A percentile compares a stretch with the other conserved stretches of the same genome.
phyloP scores from a whole-genome alignment of 2,888 invertebrate species.

The Odontocerum albicorne region DNA sequence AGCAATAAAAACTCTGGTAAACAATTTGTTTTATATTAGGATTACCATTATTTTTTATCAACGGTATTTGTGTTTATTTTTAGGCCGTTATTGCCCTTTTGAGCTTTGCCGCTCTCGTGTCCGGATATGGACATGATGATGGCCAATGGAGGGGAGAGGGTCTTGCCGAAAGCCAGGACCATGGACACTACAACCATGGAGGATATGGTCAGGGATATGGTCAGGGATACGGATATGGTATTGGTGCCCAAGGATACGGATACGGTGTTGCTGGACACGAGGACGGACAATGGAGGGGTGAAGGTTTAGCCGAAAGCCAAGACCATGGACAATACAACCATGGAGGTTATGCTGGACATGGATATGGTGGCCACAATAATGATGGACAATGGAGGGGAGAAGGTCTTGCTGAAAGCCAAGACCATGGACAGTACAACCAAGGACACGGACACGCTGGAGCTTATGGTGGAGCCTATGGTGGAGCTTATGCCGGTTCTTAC shows the following conservation, averaged over 20 bases:
- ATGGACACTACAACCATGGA: slow-evolving; percentile 16
- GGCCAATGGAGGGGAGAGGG: slow-evolving; percentile 28
- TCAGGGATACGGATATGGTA: slow-evolving; percentile 12
- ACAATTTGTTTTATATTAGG: too few species aligned
- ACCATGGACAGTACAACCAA: slow-evolving; percentile 26
- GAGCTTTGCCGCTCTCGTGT: too few species aligned
- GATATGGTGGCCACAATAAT: slow-evolving; percentile 12
- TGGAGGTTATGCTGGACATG: slow-evolving; percentile 6
- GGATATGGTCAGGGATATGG: slow-evolving; percentile 14
- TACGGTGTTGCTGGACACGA: slow-evolving; percentile 13
- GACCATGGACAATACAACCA: slow-evolving; percentile 23
- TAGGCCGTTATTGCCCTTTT: too few species aligned
- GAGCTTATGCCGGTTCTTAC: too few species aligned
- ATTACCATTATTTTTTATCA: too few species aligned
- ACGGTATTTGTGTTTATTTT: too few species aligned
- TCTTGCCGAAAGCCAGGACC: slow-evolving; percentile 23
- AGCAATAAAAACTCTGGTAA: too few species aligned
- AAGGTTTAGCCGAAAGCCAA: slow-evolving; percentile 22
- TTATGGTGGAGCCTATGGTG: slow-evolving; percentile 1
- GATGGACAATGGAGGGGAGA: slow-evolving; percentile 26
- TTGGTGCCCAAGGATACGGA: slow-evolving; percentile 10
- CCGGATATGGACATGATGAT: too few species aligned
- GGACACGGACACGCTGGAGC: slow-evolving; percentile 60
- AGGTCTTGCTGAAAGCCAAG: slow-evolving; percentile 22
- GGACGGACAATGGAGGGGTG: slow-evolving; percentile 19